These are phyloP conservation scores for Leptodactylus fallax DNA, from an alignment of 2,797 vertebrate species.

Conservation along the genomic window DNA sequence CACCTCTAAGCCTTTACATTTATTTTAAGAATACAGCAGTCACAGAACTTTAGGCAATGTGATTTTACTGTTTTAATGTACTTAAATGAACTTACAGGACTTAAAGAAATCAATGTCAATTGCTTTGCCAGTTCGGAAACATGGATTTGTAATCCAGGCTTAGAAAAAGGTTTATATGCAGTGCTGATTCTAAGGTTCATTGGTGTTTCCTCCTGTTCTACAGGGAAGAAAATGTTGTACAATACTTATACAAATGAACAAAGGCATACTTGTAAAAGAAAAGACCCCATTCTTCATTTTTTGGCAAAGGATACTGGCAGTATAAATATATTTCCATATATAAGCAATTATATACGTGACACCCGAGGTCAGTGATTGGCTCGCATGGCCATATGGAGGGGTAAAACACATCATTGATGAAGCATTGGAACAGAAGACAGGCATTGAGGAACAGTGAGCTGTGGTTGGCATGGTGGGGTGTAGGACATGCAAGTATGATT, in stretches of 20 bases:
- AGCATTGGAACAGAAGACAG: too few species aligned
- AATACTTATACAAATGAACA: background rate
- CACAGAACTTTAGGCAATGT: conserved; percentile 22
- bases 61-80: conserved; percentile 23
- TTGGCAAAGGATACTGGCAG: background rate
- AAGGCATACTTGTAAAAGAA: background rate
- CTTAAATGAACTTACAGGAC: conserved; percentile 60
- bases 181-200: background rate
- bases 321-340: background rate
- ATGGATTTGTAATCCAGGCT: background rate
- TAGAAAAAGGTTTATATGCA: background rate
- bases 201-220: background rate
- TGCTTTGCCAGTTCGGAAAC: background rate
- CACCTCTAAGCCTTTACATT: conserved; percentile 36
- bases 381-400: too few species aligned
- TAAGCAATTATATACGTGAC: too few species aligned
- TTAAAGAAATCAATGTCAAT: conserved; percentile 34
- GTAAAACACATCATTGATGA: too few species aligned
- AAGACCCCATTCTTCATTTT: background rate
- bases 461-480: too few species aligned
- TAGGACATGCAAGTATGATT: too few species aligned
- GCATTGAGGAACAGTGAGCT: too few species aligned
- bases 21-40: conserved; percentile 2
- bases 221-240: background rate
- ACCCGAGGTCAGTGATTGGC: too few species aligned